Base-by-base conservation (phyloP, 1,140 invertebrate genomes). In the Hylyphantes graminicola region DNA sequence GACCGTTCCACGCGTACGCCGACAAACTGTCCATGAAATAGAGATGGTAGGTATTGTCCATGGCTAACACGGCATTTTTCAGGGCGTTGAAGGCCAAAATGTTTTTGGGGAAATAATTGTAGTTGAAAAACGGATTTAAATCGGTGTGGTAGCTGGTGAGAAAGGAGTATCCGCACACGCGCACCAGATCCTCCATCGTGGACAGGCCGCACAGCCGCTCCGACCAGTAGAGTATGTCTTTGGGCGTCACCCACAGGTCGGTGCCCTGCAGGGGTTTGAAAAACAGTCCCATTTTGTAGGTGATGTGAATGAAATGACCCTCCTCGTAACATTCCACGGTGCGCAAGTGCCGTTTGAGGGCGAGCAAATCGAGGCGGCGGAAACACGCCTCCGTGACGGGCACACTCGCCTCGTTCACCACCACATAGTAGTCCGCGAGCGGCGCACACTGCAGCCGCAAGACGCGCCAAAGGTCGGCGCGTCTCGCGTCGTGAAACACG, bases 61-160 rank as follows among this genome's bases (percentile, higher is more conserved):
- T 70, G 12, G 77, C 17, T 5, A 80, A 70, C 0, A 80, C 35
- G 5, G 77, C 65, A 59, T 68, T 80, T 70, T 80, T 80, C 0
- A 80, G n/a, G 17, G 64, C 11, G 19, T 70, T 68, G 11, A 59
- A 17, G 0, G 51, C 54, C 13, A 80, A 70, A 55, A 70, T 57
- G 59, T 70, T 68, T 80, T 80, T 80, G 0, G 65, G 64, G 70
- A 80, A 80, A 2, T 64, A 51, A 70, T 80, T 68, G 48, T 80
- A 65, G 17, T 70, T 68, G 10, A 68, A 80, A 70, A n/a, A 70
- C 0, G 11, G 64, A 17, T 48, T 80, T n/a, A 80, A 50, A 59
- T 68, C 77, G 0, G 35, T 50, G 3, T 17, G 12, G 51, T 80
- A 57, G 2, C 77, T 21, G 2, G 55, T 70, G 17, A 80, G 21